Base-by-base conservation (phyloP, 37 sponge, comb jelly and placozoan genomes). In the Lycopodina hypogea region DNA sequence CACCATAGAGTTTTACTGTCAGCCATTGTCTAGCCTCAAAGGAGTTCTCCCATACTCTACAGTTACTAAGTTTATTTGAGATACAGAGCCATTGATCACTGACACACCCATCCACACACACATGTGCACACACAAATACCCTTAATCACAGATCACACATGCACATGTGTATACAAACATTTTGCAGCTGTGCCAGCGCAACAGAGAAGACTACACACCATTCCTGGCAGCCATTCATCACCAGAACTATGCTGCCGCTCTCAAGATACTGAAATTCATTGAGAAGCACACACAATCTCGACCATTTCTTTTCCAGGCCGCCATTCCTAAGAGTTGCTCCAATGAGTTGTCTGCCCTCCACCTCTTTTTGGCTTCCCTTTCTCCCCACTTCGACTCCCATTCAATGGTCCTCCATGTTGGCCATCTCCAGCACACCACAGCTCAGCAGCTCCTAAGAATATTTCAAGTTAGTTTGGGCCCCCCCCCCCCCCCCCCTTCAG, bases 241-340 rank as follows among this genome's bases (percentile, higher is more conserved):
- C 50, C 82, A 61, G 6, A 93, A 93, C 87, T 84, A 84, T 77
- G 24, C 51, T 1, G 77, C 86, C n/a, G 93, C 93, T 28, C 75
- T 79, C 29, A 53, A 52, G 39, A 88, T 93, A 1, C 86, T 89
- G 8, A 29, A 76, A 18, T 88, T 81, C 63, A 71, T 92, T 30
- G 68, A 80, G 28, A 32, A 77, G 53, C 40, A 7, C 74, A 60
- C 40, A 55, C 40, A 59, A 36, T 60, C 56, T 24, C 42, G 39
- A 26, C 7, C 68, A 38, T n/a, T 45, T 1, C 26, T 76, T 42
- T 60, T 76, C 41, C 24, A 75, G 28, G 3, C 7, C 32, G 67
- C 90, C 1, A 76, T 84, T 38, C 67, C 81, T 0, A 7, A 76
- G 0, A 67, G 63, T 0, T 63, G 51, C 2, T 18, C 51, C 0